Evolutionary conservation across 2,113 vertebrate species (phyloP).

Genomic region (Cottus gobio): DNA sequence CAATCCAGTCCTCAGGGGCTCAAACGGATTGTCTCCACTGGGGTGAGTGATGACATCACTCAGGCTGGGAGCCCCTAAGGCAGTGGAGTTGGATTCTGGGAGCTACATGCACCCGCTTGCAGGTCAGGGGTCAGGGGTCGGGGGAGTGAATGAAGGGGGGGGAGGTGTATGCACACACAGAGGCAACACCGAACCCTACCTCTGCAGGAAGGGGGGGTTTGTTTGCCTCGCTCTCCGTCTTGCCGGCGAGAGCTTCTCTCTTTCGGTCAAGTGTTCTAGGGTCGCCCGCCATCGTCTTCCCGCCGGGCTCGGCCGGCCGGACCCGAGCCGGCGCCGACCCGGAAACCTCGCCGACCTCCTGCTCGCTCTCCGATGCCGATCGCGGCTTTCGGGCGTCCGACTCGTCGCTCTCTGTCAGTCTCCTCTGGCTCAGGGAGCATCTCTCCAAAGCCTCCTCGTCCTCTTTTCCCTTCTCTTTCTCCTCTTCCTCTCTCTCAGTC

Average conservation of each 20-base stretch:
- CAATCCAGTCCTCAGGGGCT: slow-evolving; percentile 73
- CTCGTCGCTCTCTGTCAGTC: slow-evolving; percentile 40
- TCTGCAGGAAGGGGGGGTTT: slow-evolving; percentile 55
- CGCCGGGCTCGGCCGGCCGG: slow-evolving; percentile 8
- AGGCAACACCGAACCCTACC: slow-evolving; percentile 72
- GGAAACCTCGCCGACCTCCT: slow-evolving; percentile 49
- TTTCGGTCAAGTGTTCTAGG: neutral
- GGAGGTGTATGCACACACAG: slow-evolving; percentile 35
- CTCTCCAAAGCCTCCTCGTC: slow-evolving; percentile 54
- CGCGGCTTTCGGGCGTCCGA: slow-evolving; percentile 3
- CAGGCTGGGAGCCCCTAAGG: slow-evolving; percentile 55
- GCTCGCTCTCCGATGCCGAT: slow-evolving; percentile 35
- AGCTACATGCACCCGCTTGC: slow-evolving; percentile 43
- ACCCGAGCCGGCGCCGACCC: slow-evolving; percentile 12
- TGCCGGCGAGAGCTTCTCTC: slow-evolving; percentile 10
- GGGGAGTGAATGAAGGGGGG: neutral
- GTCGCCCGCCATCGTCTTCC: slow-evolving; percentile 1
- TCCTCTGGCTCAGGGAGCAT: slow-evolving; percentile 63
- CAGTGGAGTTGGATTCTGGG: slow-evolving; percentile 55
- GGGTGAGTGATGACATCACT: slow-evolving; percentile 1
- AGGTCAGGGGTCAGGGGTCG: slow-evolving; percentile 11
- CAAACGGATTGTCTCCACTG: neutral
- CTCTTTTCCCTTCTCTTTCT: slow-evolving; percentile 35
- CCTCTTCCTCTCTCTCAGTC: slow-evolving; percentile 36
- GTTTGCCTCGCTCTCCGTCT: slow-evolving; percentile 37